These are phyloP conservation scores for Stichopus chloronotus DNA, from an alignment of 35 echinoderm and acorn worm genomes.

Conservation along the genomic window DNA sequence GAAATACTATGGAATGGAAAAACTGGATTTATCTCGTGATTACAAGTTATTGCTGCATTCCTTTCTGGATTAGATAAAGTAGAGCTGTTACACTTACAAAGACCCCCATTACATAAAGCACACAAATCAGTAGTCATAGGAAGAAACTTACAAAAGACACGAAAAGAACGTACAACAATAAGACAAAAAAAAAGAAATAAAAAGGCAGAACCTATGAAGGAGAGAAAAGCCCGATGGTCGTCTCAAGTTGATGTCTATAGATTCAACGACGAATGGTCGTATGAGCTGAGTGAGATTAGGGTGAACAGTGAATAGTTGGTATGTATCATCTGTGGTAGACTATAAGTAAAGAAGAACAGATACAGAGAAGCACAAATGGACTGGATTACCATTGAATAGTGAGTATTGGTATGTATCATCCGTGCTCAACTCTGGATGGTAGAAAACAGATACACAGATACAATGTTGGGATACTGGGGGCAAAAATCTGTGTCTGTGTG, in stretches of 20 bases:
- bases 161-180: neutral
- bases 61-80: conserved; percentile 1
- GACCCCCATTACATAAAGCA: neutral
- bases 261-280: neutral
- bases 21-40: neutral
- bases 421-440: neutral
- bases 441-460: no score
- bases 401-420: conserved; percentile 6
- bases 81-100: neutral
- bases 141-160: neutral
- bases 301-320: neutral
- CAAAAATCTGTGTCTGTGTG: no score
- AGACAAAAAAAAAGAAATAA: neutral
- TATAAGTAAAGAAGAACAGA: neutral
- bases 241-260: conserved; percentile 9
- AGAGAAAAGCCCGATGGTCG: neutral
- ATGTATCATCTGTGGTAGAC: neutral
- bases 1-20: neutral
- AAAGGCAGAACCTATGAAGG: neutral
- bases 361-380: neutral
- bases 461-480: no score
- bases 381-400: neutral
- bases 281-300: neutral
- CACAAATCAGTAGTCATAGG: neutral
- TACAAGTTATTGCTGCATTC: conserved; percentile 9